A percentile compares a stretch with the other conserved stretches of the same genome.
phyloP scores from a whole-genome alignment of 2,113 vertebrate genomes.

The Archocentrus centrarchus region DNA sequence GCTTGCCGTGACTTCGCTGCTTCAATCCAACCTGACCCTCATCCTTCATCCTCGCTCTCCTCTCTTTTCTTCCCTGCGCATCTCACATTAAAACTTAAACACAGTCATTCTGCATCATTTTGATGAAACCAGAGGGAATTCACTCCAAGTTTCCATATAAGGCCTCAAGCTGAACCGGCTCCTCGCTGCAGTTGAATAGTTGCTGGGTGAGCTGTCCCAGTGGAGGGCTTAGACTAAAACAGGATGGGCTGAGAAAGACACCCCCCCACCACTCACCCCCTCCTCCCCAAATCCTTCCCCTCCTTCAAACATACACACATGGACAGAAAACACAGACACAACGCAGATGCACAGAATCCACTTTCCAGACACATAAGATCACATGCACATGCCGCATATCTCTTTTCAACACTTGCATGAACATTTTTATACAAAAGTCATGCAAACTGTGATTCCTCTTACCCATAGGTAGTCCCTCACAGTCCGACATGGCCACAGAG shows the following conservation, averaged over 20 bases:
- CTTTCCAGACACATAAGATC: conserved; percentile 19
- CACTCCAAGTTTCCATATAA: conserved; percentile 74
- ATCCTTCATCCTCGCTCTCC: not conserved
- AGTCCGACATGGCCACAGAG: conserved; percentile 90
- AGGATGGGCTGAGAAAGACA: conserved; percentile 28
- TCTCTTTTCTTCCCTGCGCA: not conserved
- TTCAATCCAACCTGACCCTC: not conserved
- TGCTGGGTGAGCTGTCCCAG: conserved; percentile 73
- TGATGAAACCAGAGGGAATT: conserved; percentile 35
- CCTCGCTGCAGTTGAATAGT: conserved; percentile 59
- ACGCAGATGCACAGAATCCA: conserved; percentile 26
- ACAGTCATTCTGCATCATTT: conserved; percentile 29
- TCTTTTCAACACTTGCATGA: not conserved
- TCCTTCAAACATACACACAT: conserved; percentile 24
- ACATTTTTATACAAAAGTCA: not conserved
- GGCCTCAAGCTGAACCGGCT: conserved; percentile 58
- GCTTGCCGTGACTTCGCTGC: not conserved
- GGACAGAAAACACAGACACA: conserved; percentile 18
- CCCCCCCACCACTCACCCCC: not conserved
- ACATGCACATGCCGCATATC: not conserved
- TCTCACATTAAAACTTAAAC: conserved; percentile 4
- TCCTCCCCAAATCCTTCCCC: not conserved
- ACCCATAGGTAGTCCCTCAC: conserved; percentile 92
- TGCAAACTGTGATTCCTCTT: conserved; percentile 70
- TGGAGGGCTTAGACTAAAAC: conserved; percentile 56